phyloP scores from a whole-genome alignment of 1,140 invertebrate genomes.

The Apolygus lucorum region DNA sequence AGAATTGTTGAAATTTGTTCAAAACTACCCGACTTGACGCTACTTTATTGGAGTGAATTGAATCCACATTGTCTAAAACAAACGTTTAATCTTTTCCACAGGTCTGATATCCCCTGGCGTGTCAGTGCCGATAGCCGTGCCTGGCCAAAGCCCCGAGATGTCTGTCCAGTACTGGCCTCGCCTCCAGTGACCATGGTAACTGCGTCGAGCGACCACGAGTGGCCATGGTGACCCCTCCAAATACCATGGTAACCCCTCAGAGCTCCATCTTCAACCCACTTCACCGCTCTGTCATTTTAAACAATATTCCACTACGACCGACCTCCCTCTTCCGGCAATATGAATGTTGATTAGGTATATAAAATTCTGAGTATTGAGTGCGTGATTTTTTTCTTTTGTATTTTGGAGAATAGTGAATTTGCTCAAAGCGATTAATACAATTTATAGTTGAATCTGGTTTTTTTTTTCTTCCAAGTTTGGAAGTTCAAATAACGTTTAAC shows the following conservation, averaged over 20 bases:
- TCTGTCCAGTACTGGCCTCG: conserved; percentile 91
- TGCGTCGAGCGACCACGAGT: background rate
- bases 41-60: no score
- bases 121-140: conserved; percentile 95
- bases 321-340: background rate
- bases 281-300: background rate
- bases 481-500: no score
- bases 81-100: no score
- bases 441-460: no score
- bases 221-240: no score
- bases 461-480: no score
- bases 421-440: no score
- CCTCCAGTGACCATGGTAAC: conserved; percentile 68
- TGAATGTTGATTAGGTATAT: background rate
- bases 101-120: conserved; percentile 94
- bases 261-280: background rate
- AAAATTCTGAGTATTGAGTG: background rate
- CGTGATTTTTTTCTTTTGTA: background rate
- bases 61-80: no score
- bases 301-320: background rate
- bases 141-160: conserved; percentile 79
- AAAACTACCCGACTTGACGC: no score
- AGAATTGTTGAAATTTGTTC: no score
- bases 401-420: no score
- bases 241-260: no score